Conservation (phyloP, 2,888 invertebrate genomes). For the Odontocolon sp. region DNA sequence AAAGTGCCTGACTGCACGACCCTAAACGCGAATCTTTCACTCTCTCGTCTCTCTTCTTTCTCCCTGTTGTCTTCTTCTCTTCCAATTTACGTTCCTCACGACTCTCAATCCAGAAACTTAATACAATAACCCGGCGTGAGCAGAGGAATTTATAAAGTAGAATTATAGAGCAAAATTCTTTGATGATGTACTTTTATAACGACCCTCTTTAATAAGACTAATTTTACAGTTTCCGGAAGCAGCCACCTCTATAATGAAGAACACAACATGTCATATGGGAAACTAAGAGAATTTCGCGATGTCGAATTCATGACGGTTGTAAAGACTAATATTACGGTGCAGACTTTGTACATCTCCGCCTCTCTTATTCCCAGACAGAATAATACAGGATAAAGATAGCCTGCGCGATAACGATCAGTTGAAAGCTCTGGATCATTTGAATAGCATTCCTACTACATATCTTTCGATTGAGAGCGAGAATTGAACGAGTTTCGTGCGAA, state of each 20-base stretch:
- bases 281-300: no score
- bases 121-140: conserved; percentile 52
- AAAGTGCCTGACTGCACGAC: conserved; percentile 60
- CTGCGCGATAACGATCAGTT: no score
- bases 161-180: conserved; percentile 50
- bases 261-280: no score
- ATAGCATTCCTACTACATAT: no score
- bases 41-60: conserved; percentile 1
- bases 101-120: conserved; percentile 61
- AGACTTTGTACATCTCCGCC: no score
- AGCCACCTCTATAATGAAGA: conserved; percentile 33
- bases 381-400: no score
- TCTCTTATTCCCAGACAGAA: no score
- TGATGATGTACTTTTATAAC: conserved; percentile 21
- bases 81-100: conserved; percentile 61
- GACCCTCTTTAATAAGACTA: conserved; percentile 8
- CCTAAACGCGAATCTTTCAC: conserved; percentile 54
- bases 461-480: no score
- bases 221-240: conserved; percentile 39
- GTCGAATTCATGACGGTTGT: no score
- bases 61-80: conserved; percentile 39
- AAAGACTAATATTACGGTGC: no score
- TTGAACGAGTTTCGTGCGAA: no score
- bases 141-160: conserved; percentile 52
- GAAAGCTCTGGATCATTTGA: no score